Evolutionary conservation across 2,888 invertebrate genomes (phyloP).

Genomic region (Clanis bilineata): DNA sequence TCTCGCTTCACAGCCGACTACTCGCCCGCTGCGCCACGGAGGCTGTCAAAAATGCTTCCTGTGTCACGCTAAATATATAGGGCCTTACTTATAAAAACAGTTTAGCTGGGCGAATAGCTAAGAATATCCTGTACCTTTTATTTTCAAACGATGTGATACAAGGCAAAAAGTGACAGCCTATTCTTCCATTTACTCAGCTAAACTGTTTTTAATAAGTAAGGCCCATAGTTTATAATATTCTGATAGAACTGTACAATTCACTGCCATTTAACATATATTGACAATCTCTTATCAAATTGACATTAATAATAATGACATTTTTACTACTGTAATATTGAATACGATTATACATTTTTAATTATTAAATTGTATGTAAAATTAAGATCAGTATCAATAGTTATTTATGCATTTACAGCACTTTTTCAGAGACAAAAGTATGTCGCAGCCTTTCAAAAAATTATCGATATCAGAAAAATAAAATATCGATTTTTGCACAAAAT

Average conservation of each 20-base stretch:
- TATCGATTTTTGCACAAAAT: neutral
- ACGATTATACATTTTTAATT: neutral
- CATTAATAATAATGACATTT: neutral
- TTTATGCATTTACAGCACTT: neutral
- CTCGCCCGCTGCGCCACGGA: too few relatives aligned
- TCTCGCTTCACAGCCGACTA: too few relatives aligned
- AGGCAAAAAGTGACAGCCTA: too few relatives aligned
- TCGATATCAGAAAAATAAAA: neutral
- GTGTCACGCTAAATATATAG: too few relatives aligned
- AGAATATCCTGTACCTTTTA: too few relatives aligned
- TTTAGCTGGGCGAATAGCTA: too few relatives aligned
- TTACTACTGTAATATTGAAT: neutral
- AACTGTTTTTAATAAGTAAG: too few relatives aligned
- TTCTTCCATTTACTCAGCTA: too few relatives aligned
- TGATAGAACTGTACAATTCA: neutral
- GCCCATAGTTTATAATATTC: neutral
- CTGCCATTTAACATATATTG: neutral
- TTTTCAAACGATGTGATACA: too few relatives aligned
- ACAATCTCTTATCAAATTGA: neutral
- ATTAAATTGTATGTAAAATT: neutral
- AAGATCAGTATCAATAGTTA: neutral
- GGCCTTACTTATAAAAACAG: too few relatives aligned
- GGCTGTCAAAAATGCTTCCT: too few relatives aligned
- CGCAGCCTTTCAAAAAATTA: neutral
- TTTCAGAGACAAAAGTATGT: too few relatives aligned